phyloP scores from a whole-genome alignment of 2,113 vertebrate genomes.

The Morone saxatilis region DNA sequence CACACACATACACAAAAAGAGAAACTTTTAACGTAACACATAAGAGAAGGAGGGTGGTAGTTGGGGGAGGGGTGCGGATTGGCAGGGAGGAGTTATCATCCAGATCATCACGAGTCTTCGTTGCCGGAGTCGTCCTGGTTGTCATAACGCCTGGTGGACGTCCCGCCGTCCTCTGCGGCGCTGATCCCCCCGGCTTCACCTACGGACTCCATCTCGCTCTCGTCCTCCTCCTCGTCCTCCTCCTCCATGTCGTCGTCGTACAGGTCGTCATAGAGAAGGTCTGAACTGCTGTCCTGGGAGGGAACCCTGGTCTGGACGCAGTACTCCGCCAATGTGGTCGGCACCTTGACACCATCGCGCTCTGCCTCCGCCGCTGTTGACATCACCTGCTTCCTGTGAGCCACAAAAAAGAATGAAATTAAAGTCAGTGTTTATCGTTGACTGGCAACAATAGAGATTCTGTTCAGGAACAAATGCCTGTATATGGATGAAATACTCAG shows the following conservation, averaged over 20 bases:
- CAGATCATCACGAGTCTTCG: slow-evolving; percentile 93
- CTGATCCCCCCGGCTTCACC: slow-evolving; percentile 92
- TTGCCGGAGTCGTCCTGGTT: slow-evolving; percentile 99
- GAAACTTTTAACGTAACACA: slow-evolving; percentile 36
- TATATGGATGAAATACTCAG: not conserved
- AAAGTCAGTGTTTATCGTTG: not conserved
- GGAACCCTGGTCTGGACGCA: slow-evolving; percentile 99
- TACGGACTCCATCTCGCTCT: slow-evolving; percentile 89
- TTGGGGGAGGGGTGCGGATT: slow-evolving; percentile 37
- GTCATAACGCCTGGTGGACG: slow-evolving; percentile 93
- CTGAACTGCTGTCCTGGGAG: slow-evolving; percentile 98
- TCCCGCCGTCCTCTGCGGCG: slow-evolving; percentile 89
- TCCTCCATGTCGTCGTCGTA: slow-evolving; percentile 97
- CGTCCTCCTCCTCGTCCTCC: slow-evolving; percentile 93
- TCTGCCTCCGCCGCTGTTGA: slow-evolving; percentile 96
- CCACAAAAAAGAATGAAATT: not conserved
- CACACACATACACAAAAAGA: slow-evolving; percentile 37
- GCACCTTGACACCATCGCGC: slow-evolving; percentile 97
- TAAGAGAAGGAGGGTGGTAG: slow-evolving; percentile 33
- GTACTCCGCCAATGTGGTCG: slow-evolving; percentile 97
- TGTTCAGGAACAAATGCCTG: not conserved
- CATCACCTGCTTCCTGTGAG: slow-evolving; percentile 93
- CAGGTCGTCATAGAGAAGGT: slow-evolving; percentile 98
- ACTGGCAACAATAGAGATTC: not conserved
- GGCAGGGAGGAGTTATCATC: slow-evolving; percentile 54